These are phyloP conservation scores for Coptotermes formosanus DNA, from an alignment of 1,140 invertebrate species.

Conservation along the genomic window DNA sequence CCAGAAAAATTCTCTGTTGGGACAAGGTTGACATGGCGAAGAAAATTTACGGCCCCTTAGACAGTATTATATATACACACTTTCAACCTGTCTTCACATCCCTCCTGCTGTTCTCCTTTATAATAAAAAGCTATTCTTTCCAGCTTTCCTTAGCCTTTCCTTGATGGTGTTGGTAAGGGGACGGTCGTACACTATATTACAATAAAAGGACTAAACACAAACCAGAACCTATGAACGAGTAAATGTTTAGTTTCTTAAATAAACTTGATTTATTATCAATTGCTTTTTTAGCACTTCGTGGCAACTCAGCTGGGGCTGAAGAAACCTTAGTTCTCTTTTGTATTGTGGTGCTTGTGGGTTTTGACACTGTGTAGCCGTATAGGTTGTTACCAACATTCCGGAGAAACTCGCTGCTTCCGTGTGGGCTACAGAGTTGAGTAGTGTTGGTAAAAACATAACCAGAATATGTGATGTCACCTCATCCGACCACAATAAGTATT, in stretches of 20 bases:
- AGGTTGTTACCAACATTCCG: too few species aligned
- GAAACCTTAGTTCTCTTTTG: too few species aligned
- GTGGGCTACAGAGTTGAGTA: too few species aligned
- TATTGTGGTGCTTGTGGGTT: too few species aligned
- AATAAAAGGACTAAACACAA: background rate
- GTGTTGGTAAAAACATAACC: too few species aligned
- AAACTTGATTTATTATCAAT: slow-evolving; percentile 20
- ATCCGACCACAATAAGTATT: too few species aligned
- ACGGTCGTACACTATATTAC: too few species aligned
- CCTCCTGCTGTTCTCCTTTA: background rate
- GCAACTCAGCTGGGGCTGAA: background rate
- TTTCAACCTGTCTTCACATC: background rate
- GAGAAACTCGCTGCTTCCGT: too few species aligned
- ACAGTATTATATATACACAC: slow-evolving; percentile 24
- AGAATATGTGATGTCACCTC: too few species aligned
- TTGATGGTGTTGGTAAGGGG: background rate
- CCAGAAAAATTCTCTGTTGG: slow-evolving; percentile 21
- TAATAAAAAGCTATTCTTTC: background rate
- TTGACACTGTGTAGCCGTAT: too few species aligned
- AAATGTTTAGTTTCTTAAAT: background rate
- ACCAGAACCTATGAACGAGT: background rate
- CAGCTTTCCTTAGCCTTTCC: background rate
- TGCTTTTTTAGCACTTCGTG: background rate
- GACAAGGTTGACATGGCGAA: slow-evolving; percentile 30
- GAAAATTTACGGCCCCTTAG: slow-evolving; percentile 24